Evolutionary conservation across 2,797 vertebrate species (phyloP).

Genomic region (Mionectes olivaceus): DNA sequence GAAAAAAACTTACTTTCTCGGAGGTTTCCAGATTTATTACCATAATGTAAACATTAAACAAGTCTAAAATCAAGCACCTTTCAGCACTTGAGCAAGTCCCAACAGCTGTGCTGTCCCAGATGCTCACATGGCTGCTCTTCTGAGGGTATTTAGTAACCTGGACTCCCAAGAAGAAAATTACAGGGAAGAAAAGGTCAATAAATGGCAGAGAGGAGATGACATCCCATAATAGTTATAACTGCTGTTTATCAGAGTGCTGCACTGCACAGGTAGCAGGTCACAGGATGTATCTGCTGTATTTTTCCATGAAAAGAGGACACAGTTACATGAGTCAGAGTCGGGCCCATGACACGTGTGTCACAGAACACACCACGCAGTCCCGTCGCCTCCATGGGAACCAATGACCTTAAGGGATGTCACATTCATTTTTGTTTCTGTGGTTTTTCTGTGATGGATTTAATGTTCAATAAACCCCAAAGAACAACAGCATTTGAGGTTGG

Average conservation of each 20-base stretch:
- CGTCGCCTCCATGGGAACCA: neutral
- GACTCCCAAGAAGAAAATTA: neutral
- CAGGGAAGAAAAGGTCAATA: neutral
- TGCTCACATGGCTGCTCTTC: neutral
- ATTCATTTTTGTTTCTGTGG: conserved; percentile 18
- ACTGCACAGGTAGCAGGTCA: neutral
- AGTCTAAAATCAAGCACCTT: neutral
- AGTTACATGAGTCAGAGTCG: accelerated
- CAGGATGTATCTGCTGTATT: neutral
- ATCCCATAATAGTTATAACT: neutral
- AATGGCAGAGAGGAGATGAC: neutral
- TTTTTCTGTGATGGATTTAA: conserved; percentile 35
- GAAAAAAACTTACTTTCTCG: neutral
- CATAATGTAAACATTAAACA: neutral
- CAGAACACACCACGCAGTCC: neutral
- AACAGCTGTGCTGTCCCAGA: neutral
- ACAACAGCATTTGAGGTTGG: neutral
- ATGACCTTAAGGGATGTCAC: neutral
- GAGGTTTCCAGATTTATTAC: neutral
- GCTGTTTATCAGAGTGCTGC: neutral
- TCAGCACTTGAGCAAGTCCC: neutral
- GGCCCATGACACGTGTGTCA: accelerated
- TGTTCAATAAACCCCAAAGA: conserved; percentile 34
- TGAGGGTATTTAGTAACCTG: neutral
- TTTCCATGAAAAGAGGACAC: neutral